Evolutionary conservation across 2,797 vertebrate genomes (phyloP).

Genomic region (Premnoplex brunnescens): DNA sequence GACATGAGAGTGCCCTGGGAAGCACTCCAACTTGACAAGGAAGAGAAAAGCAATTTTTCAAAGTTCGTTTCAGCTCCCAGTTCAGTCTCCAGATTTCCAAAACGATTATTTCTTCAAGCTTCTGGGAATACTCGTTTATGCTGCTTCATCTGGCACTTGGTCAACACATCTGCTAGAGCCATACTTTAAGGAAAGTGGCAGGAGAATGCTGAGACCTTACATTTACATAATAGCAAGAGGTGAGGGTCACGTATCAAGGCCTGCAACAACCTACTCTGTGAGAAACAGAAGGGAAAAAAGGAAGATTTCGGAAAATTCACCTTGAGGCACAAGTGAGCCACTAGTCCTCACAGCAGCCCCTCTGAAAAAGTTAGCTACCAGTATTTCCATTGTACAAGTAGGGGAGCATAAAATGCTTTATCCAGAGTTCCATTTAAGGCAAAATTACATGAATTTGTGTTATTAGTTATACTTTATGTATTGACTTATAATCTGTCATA

Average conservation of each 20-base stretch:
- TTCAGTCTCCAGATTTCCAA: not conserved
- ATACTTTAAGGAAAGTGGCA: not conserved
- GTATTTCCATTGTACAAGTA: not conserved
- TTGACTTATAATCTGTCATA: not conserved
- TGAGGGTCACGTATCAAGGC: not conserved
- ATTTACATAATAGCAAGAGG: not conserved
- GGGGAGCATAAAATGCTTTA: not conserved
- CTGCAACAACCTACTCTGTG: not conserved
- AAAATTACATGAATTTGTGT: not conserved
- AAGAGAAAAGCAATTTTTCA: conserved; percentile 6
- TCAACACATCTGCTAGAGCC: not conserved
- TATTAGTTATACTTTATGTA: not conserved
- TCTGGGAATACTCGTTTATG: not conserved
- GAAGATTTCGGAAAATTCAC: not conserved
- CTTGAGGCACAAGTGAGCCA: not conserved
- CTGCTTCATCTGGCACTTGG: conserved; percentile 12
- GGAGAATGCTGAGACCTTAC: not conserved
- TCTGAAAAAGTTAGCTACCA: not conserved
- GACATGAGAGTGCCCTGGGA: not conserved
- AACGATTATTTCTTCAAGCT: not conserved
- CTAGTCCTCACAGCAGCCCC: not conserved
- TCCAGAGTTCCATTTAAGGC: not conserved
- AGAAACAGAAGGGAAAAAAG: not conserved
- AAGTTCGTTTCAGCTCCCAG: not conserved
- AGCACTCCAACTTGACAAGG: conserved; percentile 9